Percentiles rank a stretch among this genome's conserved stretches.
Evolutionary conservation across 2,113 vertebrate genomes (phyloP).

Genomic region (Himantopus leucocephalus): DNA sequence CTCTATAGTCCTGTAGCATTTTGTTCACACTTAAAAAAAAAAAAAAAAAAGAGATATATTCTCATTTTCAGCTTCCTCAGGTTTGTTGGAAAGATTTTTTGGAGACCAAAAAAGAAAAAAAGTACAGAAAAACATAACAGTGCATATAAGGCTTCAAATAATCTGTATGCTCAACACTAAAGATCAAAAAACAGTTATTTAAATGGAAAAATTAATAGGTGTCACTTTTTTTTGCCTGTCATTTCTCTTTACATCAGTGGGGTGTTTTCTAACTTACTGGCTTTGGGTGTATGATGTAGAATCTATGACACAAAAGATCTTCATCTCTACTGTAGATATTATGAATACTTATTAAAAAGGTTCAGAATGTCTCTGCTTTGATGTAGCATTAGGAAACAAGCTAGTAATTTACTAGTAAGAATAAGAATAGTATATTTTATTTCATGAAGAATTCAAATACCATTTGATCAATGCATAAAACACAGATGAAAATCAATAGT

Average conservation of each 20-base stretch:
- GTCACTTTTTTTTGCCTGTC: neutral
- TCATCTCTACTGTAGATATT: neutral
- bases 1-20: neutral
- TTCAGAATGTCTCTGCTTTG: neutral
- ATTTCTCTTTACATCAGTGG: neutral
- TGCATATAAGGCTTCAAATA: neutral
- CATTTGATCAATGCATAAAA: slow-evolving; percentile 5
- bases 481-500: neutral
- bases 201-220: neutral
- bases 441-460: slow-evolving; percentile 11
- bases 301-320: neutral
- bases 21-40: neutral
- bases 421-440: slow-evolving; percentile 4
- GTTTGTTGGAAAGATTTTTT: neutral
- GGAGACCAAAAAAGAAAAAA: neutral
- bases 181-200: neutral
- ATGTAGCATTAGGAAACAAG: slow-evolving; percentile 30
- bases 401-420: slow-evolving; percentile 37
- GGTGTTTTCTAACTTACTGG: neutral
- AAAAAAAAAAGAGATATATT: neutral
- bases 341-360: neutral
- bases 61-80: neutral
- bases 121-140: neutral
- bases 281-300: neutral
- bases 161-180: neutral